Evolutionary conservation across 2,113 vertebrate species (phyloP).

Genomic region (Nesogale talazaci): DNA sequence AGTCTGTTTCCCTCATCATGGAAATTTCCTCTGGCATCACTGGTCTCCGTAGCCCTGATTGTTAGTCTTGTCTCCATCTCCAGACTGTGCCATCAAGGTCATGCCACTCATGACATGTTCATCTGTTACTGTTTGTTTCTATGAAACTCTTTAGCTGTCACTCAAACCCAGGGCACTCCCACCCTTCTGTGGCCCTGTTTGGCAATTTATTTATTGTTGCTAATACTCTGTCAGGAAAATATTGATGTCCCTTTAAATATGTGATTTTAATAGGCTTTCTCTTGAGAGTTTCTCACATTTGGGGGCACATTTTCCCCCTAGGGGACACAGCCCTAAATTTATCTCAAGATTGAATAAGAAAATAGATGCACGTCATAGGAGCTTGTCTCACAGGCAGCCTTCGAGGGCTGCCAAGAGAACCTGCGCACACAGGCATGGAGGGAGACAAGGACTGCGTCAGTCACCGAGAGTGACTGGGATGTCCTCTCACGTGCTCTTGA

Average conservation of each 20-base stretch:
- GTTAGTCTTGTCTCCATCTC: not conserved
- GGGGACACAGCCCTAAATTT: slow-evolving; percentile 69
- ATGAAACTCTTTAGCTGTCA: slow-evolving; percentile 56
- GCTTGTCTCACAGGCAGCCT: not conserved
- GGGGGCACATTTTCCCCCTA: not conserved
- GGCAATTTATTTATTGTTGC: slow-evolving; percentile 73
- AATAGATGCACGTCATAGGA: not conserved
- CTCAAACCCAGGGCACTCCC: slow-evolving; percentile 22
- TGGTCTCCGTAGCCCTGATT: not conserved
- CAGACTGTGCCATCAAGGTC: not conserved
- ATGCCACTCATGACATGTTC: slow-evolving; percentile 46
- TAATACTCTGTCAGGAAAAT: slow-evolving; percentile 73
- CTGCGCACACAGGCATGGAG: not conserved
- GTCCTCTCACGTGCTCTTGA: not conserved
- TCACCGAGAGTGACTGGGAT: accelerated
- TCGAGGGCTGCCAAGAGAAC: not conserved
- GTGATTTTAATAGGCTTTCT: slow-evolving; percentile 53
- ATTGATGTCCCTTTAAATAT: slow-evolving; percentile 65
- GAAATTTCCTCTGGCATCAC: not conserved
- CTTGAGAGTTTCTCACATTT: slow-evolving; percentile 32
- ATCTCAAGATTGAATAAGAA: slow-evolving; percentile 64
- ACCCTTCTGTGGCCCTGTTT: slow-evolving; percentile 39
- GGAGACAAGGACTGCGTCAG: not conserved
- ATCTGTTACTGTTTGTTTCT: slow-evolving; percentile 56
- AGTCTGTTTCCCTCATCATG: not conserved